Base-by-base conservation (phyloP, 2,888 invertebrate species). In the Ctena decussata region DNA sequence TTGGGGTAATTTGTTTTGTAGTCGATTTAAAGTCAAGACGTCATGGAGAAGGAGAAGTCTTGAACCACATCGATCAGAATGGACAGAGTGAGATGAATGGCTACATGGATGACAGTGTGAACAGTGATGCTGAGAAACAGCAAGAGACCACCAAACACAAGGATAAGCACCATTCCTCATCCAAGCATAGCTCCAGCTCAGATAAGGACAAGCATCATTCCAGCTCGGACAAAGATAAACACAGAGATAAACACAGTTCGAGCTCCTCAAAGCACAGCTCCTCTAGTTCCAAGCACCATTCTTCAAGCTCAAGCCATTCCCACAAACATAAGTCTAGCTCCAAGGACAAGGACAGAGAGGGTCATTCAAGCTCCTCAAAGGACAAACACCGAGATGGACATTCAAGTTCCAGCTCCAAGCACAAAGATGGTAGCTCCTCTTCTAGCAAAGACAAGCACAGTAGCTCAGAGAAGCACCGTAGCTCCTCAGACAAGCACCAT, bases 341-440 rank as follows among this genome's bases (percentile, higher is more conserved):
- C 18, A 60, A 46, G 21, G 80, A 81, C 70, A 82, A 65, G 18
- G 65, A 65, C 24, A 8, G 53, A 27, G 69, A 69, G 11, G 72
- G 80, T n/a, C 85, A 85, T 39, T 84, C 85, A 21, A 81, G 81
- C 35, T 80, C 80, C 37, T 70, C 65, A 30, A 77, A 78, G 12
- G 71, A 84, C 35, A 92, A 92, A 71, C 90, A 91, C 81, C 86
- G 82, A 79, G 89, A 92, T 65, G 87, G 89, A n/a, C 84, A 82
- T 76, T 77, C 90, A 77, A 84, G 85, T 41, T 88, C 87, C 32
- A 88, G 87, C 81, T 57, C 57, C 27, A 65, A 85, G 30, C 70
- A 77, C 24, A 85, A 88, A 46, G 83, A 87, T 18, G 80, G 88
- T 44, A 85, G 87, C 57, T 90, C 89, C 6, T 75, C 80, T 72